These are phyloP conservation scores for Augochlora pura DNA, from an alignment of 1,140 invertebrate species.

Conservation along the genomic window DNA sequence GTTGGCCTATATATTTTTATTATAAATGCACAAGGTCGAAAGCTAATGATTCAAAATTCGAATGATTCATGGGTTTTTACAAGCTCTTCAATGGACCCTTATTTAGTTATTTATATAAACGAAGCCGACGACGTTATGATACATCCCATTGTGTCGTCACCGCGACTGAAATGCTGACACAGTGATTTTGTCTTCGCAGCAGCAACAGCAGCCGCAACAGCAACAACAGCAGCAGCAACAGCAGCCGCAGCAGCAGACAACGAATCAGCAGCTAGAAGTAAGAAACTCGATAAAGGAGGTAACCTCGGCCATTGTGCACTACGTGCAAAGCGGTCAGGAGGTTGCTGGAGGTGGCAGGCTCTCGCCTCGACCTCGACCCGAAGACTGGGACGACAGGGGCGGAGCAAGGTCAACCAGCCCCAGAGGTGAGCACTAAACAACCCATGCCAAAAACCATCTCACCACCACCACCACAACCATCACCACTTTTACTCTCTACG, in stretches of 20 bases:
- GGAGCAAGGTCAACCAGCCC: conserved; percentile 78
- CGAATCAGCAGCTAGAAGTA: conserved; percentile 87
- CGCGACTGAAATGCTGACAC: not conserved
- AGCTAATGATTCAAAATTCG: too few relatives aligned
- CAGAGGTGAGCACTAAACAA: conserved; percentile 80
- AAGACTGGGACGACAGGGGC: conserved; percentile 78
- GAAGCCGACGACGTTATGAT: too few relatives aligned
- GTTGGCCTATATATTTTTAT: too few relatives aligned
- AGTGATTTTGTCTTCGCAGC: not conserved
- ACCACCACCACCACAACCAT: conserved; percentile 69
- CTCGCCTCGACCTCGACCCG: conserved; percentile 76
- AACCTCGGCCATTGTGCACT: conserved; percentile 95
- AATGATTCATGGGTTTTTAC: too few relatives aligned
- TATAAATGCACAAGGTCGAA: too few relatives aligned
- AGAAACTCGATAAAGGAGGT: conserved; percentile 95
- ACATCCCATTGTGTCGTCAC: too few relatives aligned
- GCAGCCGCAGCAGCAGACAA: conserved; percentile 70
- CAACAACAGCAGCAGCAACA: conserved; percentile 63
- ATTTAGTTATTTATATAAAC: too few relatives aligned
- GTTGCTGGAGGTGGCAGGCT: conserved; percentile 73
- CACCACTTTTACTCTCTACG: conserved; percentile 76
- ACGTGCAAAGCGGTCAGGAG: conserved; percentile 89
- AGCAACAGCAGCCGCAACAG: conserved; percentile 3
- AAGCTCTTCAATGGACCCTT: too few relatives aligned
- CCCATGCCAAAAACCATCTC: conserved; percentile 72